Conservation (phyloP, 2,797 vertebrate genomes). For the Phylloscopus collybita region DNA sequence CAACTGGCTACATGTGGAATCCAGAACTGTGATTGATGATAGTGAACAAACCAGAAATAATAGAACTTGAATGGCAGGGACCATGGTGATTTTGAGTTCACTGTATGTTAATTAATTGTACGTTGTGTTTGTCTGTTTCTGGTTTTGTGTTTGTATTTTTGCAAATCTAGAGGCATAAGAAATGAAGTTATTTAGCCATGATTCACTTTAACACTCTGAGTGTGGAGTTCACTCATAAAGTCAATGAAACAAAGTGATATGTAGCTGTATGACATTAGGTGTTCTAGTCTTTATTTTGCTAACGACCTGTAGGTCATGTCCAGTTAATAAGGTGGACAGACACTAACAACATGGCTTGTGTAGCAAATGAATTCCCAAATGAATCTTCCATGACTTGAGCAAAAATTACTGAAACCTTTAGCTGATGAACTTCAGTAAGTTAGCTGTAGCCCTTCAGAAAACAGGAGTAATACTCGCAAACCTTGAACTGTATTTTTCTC, state of each 20-base stretch:
- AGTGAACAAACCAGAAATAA: background rate
- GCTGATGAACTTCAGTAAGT: background rate
- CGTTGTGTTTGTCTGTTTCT: background rate
- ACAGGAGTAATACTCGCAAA: background rate
- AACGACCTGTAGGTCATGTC: background rate
- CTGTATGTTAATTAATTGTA: background rate
- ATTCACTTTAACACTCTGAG: background rate
- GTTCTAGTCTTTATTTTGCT: background rate
- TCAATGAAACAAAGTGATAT: background rate
- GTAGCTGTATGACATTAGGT: accelerated
- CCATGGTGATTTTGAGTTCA: background rate
- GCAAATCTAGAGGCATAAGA: background rate
- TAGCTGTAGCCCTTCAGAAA: background rate
- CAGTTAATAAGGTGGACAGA: background rate
- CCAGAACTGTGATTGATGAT: background rate
- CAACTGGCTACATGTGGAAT: background rate
- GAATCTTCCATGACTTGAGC: background rate
- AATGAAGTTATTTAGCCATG: background rate
- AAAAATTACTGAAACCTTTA: background rate
- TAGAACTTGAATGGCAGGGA: background rate
- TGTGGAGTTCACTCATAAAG: background rate
- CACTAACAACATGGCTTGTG: background rate
- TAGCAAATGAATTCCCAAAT: background rate
- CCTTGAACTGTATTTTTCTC: background rate
- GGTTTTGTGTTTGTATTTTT: background rate